Evolutionary conservation across 2,888 invertebrate species (phyloP), one percentile per base, ranked within the genome.

Genomic region (Lycophotia porphyrea): DNA sequence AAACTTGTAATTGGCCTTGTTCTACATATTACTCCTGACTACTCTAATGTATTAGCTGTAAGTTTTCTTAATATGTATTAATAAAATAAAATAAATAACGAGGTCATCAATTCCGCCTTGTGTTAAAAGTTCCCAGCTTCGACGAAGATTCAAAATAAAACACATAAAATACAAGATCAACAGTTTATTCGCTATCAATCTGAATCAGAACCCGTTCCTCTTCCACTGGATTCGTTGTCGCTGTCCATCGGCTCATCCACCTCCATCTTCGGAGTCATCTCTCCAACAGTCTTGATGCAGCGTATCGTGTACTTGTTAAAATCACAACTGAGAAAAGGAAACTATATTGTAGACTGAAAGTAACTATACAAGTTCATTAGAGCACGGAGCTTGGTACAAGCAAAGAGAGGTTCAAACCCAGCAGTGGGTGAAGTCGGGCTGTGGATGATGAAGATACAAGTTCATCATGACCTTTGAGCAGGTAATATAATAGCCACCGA

Each of bases 301-400:
- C 97, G 97, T 82, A 98, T 97, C 0, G 98, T 98, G 91, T 98
- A 99, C 90, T 98, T 98, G 93, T 99, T 99, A 93, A 98, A 98
- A 91, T 99, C 98, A 92, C 98, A 99, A 88, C 99, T 99, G 95
- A 4, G 27, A 97, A 97, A 82, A n/a, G 2, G 1, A 47, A 13
- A 44, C 34, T 31, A 44, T 24, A 44, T 36, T 44, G 31, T 63
- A 39, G 21, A 4, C 27, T 39, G 24, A 31, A 66, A 31, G 31
- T 39, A n/a, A 24, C 15, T 24, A 11, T 36, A 63, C 36, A 58
- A 31, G 31, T 27, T 7, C 1, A n/a, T n/a, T n/a, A n/a, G n/a
- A n/a, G n/a, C n/a, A n/a, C n/a, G n/a, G n/a, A n/a, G n/a, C n/a
- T n/a, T n/a, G n/a, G n/a, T n/a, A n/a, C n/a, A n/a, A n/a, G n/a